phyloP scores from a whole-genome alignment of 2,888 invertebrate species.

The Acanthoscelides obtectus region DNA sequence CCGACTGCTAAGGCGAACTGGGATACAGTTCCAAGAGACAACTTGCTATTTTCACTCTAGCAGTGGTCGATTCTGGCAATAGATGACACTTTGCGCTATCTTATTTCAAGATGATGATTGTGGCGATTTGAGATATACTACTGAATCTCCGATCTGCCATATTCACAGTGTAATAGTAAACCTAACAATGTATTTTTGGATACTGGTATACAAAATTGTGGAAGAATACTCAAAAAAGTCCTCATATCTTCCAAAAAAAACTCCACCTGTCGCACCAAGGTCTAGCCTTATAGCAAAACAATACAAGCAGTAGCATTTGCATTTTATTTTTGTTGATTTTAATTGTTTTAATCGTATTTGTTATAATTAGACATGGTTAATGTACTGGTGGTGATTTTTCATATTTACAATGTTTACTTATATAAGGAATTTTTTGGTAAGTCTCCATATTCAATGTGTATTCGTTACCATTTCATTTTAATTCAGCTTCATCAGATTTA shows the following conservation, averaged over 20 bases:
- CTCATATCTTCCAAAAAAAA: not conserved
- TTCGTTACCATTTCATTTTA: too few relatives aligned
- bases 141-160: too few relatives aligned
- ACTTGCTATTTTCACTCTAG: too few relatives aligned
- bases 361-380: not conserved
- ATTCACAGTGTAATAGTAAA: too few relatives aligned
- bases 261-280: not conserved
- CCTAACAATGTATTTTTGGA: not conserved
- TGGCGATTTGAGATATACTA: too few relatives aligned
- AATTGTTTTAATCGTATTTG: not conserved
- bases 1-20: too few relatives aligned
- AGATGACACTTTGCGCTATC: too few relatives aligned
- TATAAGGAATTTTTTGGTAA: not conserved
- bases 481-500: too few relatives aligned
- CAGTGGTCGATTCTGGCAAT: too few relatives aligned
- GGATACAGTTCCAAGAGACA: too few relatives aligned
- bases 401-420: not conserved
- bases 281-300: not conserved
- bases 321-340: not conserved
- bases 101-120: too few relatives aligned
- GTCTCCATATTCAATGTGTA: too few relatives aligned
- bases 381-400: not conserved
- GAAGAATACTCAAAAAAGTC: not conserved
- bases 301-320: not conserved
- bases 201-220: not conserved